Evolutionary conservation across 2,797 vertebrate species (phyloP).

Genomic region (Phrynocephalus forsythii): DNA sequence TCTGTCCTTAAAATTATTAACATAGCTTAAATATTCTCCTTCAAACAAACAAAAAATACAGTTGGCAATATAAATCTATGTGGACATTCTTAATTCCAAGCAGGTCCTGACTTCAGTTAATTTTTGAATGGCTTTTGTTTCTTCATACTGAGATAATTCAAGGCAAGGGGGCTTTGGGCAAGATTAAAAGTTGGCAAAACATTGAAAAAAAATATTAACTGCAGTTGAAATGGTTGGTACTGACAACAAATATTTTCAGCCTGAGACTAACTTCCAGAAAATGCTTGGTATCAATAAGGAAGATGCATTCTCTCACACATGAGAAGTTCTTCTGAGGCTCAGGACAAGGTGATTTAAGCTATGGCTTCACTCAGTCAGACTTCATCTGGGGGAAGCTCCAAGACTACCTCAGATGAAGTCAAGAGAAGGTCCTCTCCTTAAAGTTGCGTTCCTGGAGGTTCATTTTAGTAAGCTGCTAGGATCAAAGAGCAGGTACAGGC

Average conservation of each 20-base stretch:
- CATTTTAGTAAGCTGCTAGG: not conserved
- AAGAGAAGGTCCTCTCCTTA: slow-evolving; percentile 23
- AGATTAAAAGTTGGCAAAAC: not conserved
- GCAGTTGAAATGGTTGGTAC: not conserved
- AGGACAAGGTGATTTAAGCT: not conserved
- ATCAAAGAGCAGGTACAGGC: not conserved
- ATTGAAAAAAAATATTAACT: not conserved
- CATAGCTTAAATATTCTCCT: not conserved
- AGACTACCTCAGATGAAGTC: not conserved
- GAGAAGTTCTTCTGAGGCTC: not conserved
- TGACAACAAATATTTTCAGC: not conserved
- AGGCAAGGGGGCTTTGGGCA: slow-evolving; percentile 21
- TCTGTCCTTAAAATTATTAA: not conserved
- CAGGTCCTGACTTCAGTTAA: not conserved
- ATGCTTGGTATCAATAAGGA: not conserved
- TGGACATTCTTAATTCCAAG: not conserved
- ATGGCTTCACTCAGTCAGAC: not conserved
- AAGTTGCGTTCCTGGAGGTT: not conserved
- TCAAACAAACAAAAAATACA: not conserved
- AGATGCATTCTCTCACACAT: not conserved
- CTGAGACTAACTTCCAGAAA: not conserved
- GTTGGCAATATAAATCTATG: not conserved
- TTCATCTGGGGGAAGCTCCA: not conserved
- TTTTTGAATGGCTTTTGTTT: not conserved
- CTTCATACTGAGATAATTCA: not conserved